Base-by-base conservation (phyloP, 2,888 invertebrate genomes). In the Lasioglossum villosulum region DNA sequence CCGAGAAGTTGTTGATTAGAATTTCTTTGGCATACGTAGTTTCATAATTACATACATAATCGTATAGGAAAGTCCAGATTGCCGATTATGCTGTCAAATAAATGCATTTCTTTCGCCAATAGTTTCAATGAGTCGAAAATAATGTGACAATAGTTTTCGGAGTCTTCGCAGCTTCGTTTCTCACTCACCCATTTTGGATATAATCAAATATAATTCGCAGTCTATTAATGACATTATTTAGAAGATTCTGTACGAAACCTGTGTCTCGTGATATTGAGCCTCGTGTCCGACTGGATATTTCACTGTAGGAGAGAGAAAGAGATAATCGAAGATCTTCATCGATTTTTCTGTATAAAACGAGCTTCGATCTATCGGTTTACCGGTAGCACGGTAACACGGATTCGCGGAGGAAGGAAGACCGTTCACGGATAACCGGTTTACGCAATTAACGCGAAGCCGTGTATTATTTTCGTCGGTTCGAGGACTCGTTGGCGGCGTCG, bases 401-500 rank as follows among this genome's bases (percentile, higher is more conserved):
- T 14, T 27, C 63, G 63, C 63, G 59, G 16, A 59, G 63, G 63
- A 27, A 63, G 63, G 27, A 63, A 30, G 63, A 63, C 63, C 30
- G 30, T 30, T 63, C 63, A 30, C 30, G 27, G 63, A 30, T 16
- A 63, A 63, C 63, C 63, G 63, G 63, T 63, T 63, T 63, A 27
- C 63, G 63, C 63, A 30, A 63, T 63, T 63, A 63, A 30, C 63
- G 27, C 63, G 27, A 5, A 30, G 63, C 63, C 63, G 63, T 63
- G 52, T 52, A 63, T 63, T 63, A 63, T 63, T 63, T 63, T 63
- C 63, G 63, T 30, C 63, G 63, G 63, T 63, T 63, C 63, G 63
- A 63, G 27, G 30, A 63, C 63, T 30, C 63, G 63, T 30, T 63
- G 27, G 30, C 16, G 63, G 27, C 63, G 63, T 30, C 52, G 52